A percentile compares a stretch with the other conserved stretches of the same genome.
Evolutionary conservation across 2,888 invertebrate genomes (phyloP).

Genomic region (Marasmarcha lunaedactyla): DNA sequence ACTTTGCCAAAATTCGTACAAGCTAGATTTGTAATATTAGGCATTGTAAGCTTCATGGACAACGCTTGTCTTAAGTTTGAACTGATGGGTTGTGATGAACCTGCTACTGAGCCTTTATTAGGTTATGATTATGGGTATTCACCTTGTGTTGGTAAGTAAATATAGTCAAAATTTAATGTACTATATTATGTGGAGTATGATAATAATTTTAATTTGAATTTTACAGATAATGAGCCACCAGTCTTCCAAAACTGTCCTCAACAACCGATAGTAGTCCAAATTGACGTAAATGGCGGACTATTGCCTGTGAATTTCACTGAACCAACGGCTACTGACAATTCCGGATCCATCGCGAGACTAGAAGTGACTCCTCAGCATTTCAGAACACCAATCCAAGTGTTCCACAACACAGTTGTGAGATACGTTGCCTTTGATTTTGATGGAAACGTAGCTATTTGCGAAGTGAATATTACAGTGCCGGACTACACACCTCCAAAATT

Average conservation of each 20-base stretch:
- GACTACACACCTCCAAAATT: constrained; percentile 92
- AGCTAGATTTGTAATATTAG: constrained; percentile 93
- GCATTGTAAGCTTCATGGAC: constrained; percentile 96
- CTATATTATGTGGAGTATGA: too few relatives aligned
- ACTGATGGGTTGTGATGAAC: constrained; percentile 94
- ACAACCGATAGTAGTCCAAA: constrained; percentile 89
- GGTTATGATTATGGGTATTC: constrained; percentile 95
- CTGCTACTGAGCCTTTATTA: constrained; percentile 82
- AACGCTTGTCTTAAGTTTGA: constrained; percentile 97
- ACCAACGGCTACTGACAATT: constrained; percentile 94
- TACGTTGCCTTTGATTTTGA: constrained; percentile 98
- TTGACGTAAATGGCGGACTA: constrained; percentile 90
- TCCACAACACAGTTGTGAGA: constrained; percentile 92
- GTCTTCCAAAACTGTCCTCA: constrained; percentile 97
- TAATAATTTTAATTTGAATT: neutral
- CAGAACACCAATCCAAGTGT: constrained; percentile 87
- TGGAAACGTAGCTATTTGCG: constrained; percentile 97
- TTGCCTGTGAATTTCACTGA: constrained; percentile 93
- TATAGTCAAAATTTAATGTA: constrained; percentile 1
- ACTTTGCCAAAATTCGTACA: constrained; percentile 93
- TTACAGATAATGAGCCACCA: constrained; percentile 92
- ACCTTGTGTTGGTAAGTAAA: constrained; percentile 82
- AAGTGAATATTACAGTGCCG: constrained; percentile 94
- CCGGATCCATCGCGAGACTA: constrained; percentile 91
- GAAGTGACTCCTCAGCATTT: constrained; percentile 95